Evolutionary conservation across 2,888 invertebrate genomes (phyloP), one percentile per base, ranked within the genome.

Genomic region (Drosophila longiperda): DNA sequence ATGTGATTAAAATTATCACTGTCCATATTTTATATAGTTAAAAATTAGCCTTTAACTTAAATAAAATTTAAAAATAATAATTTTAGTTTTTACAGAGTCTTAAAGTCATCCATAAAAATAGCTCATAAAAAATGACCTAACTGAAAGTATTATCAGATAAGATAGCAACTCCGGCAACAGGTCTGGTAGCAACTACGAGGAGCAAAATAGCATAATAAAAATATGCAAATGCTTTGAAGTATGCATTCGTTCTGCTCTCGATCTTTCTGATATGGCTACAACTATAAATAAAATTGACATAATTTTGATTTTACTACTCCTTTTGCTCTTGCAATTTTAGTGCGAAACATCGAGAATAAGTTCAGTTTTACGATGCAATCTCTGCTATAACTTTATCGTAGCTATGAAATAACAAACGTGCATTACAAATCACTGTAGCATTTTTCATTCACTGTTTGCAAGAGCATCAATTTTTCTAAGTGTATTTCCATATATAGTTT

Each of bases 401-500:
- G 36, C 36, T 17, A 17, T 17, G 8, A 38, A 38, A 38, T 38
- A 38, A 17, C 1, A 12, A 20, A 12, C 6, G 6, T 1, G 42
- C 42, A 42, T 42, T 20, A 45, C n/a, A 3, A 20, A 45, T 45
- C 42, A 42, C 42, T 42, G 50, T 12, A 20, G 20, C 20, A n/a
- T 11, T 5, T 5, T 29, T 9, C 52, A 8, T 4, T 53, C 34
- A 5, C 5, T 40, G 2, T 9, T 11, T 40, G 40, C 40, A 17
- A 23, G 23, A 5, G 26, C 55, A 32, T 15, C 5, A 15, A n/a
- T 36, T 60, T 60, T 12, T 58, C 42, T 20, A 23, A 17, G 12
- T 63, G 45, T 33, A 12, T 17, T 20, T 36, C 12, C 32, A 26
- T 52, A 26, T 61, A 12, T 62, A 26, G 36, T 38, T 33, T 57